Conservation (phyloP, 2,113 vertebrate species). For the Dasyornis broadbenti region DNA sequence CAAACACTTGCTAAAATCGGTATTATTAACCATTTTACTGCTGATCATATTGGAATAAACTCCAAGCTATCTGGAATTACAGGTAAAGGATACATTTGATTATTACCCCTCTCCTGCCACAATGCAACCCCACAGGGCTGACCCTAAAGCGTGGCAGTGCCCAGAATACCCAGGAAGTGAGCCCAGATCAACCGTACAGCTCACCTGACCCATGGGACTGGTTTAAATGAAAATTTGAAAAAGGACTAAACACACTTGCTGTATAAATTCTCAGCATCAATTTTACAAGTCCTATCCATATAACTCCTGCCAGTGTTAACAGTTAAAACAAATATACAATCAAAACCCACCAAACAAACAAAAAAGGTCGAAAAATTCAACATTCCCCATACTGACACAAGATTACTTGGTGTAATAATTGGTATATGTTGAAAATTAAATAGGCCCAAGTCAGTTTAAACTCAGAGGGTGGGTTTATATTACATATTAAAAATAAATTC, state of each 20-base stretch:
- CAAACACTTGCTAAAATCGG: not conserved
- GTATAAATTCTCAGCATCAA: not conserved
- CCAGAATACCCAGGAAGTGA: not conserved
- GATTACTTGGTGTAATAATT: not conserved
- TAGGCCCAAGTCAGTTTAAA: not conserved
- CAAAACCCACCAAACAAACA: not conserved
- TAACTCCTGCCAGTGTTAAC: not conserved
- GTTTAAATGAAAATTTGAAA: not conserved
- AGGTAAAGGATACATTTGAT: not conserved
- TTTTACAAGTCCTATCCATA: not conserved
- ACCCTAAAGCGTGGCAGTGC: not conserved
- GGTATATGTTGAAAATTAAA: not conserved
- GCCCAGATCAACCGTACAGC: not conserved
- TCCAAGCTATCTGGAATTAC: not conserved
- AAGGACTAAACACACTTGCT: not conserved
- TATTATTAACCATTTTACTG: not conserved
- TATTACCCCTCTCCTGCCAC: not conserved
- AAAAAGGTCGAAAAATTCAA: fast-evolving
- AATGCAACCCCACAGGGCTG: not conserved
- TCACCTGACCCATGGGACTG: not conserved
- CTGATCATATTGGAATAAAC: not conserved
- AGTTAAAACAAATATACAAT: not conserved
- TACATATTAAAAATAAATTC: not conserved
- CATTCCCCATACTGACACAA: not conserved
- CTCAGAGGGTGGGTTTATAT: not conserved